Conservation (phyloP, 2,113 vertebrate species). For the Siphamia tubifer region DNA sequence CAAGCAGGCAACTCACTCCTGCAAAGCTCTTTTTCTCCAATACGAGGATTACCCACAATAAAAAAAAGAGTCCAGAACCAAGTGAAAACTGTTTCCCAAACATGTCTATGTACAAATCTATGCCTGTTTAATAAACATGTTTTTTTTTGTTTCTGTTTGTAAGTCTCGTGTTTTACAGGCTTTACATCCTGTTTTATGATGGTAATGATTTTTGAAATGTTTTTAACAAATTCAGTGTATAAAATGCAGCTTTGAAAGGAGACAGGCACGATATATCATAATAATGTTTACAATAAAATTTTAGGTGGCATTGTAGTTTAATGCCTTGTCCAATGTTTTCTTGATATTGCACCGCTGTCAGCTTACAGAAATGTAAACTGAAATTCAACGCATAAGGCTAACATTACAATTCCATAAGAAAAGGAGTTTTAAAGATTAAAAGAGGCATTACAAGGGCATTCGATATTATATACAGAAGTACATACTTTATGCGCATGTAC, state of each 20-base stretch:
- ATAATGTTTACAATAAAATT: constrained; percentile 4
- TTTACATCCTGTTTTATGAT: constrained; percentile 42
- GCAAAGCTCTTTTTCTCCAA: constrained; percentile 51
- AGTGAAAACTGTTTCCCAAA: constrained; percentile 32
- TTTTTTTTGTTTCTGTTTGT: constrained; percentile 7
- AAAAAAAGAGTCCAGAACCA: constrained; percentile 19
- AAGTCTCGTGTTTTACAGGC: constrained; percentile 9
- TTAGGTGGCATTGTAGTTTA: neutral
- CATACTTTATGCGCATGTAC: neutral
- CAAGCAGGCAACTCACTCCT: constrained; percentile 48
- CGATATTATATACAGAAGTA: neutral
- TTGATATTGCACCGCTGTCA: neutral
- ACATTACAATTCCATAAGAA: neutral
- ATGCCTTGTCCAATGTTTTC: neutral
- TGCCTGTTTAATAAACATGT: constrained; percentile 40
- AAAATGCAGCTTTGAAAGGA: constrained; percentile 23
- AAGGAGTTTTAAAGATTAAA: neutral
- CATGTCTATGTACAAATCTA: constrained; percentile 49
- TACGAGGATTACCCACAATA: constrained; percentile 48
- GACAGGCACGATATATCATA: neutral
- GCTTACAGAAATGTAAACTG: neutral
- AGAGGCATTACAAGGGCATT: neutral
- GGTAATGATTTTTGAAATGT: constrained; percentile 34
- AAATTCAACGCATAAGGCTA: neutral
- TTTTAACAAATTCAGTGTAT: constrained; percentile 12